These are phyloP conservation scores for Spodoptera picta DNA, from an alignment of 2,888 invertebrate species.

Conservation along the genomic window DNA sequence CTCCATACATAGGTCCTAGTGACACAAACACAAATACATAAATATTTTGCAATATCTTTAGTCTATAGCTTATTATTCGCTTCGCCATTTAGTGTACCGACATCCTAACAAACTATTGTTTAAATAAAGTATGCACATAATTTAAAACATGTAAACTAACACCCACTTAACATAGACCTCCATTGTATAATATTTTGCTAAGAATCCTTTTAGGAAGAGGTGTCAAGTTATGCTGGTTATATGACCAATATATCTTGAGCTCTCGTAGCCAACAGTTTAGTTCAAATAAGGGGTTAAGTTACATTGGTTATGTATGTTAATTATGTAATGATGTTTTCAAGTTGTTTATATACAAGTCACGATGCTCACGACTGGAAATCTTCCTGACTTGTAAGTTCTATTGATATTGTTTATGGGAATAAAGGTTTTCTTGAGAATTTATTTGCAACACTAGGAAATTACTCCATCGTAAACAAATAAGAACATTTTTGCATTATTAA, in stretches of 20 bases:
- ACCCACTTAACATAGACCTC: constrained; percentile 47
- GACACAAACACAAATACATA: background rate
- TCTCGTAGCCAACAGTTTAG: constrained; percentile 6
- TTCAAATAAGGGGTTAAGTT: constrained; percentile 18
- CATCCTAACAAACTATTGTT: constrained; percentile 43
- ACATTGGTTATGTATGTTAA: constrained; percentile 25
- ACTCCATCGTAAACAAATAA: too few species aligned
- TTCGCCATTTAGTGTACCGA: constrained; percentile 40
- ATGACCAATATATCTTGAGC: constrained; percentile 27
- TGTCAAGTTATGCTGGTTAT: constrained; percentile 34
- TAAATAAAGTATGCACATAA: constrained; percentile 57
- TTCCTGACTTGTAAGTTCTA: constrained; percentile 56
- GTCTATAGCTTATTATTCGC: constrained; percentile 39
- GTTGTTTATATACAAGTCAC: constrained; percentile 59
- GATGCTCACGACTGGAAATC: constrained; percentile 45
- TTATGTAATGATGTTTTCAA: constrained; percentile 53
- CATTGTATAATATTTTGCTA: constrained; percentile 29
- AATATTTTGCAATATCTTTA: constrained; percentile 21
- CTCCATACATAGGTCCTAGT: constrained; percentile 17
- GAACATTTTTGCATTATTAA: too few species aligned
- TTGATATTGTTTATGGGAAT: constrained; percentile 51
- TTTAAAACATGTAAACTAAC: constrained; percentile 34
- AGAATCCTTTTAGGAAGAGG: constrained; percentile 20
- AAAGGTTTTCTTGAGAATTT: constrained; percentile 20
- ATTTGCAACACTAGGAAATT: background rate